Evolutionary conservation across 2,797 vertebrate genomes (phyloP).

Genomic region (Emys orbicularis): DNA sequence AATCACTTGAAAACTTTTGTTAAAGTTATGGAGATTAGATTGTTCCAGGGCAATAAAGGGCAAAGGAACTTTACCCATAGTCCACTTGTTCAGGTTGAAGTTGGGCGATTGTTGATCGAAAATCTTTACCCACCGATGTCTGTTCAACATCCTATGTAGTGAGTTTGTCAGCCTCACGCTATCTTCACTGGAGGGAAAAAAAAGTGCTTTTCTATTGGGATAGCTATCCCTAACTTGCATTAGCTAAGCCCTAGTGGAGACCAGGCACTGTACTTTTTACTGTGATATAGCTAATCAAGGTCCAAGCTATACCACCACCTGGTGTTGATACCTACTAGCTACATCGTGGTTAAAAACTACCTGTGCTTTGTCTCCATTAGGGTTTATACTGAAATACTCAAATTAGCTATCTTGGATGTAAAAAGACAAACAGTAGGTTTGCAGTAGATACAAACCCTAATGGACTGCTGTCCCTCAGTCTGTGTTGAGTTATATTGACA

Average conservation of each 20-base stretch:
- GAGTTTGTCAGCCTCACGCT: slow-evolving; percentile 69
- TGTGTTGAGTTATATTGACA: neutral
- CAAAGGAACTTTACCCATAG: neutral
- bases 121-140: slow-evolving; percentile 51
- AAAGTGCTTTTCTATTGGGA: neutral
- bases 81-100: neutral
- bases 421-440: neutral
- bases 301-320: neutral
- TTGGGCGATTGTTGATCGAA: neutral
- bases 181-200: neutral
- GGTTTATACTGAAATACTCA: neutral
- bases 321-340: neutral
- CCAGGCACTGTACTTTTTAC: neutral
- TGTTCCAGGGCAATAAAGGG: too few species aligned
- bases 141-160: slow-evolving; percentile 61
- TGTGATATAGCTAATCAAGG: neutral
- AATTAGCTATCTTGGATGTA: neutral
- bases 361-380: neutral
- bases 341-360: neutral
- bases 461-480: neutral
- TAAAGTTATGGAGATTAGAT: slow-evolving; percentile 26
- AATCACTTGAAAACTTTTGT: slow-evolving; percentile 63
- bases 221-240: neutral
- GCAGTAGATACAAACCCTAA: neutral
- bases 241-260: too few species aligned